These are phyloP conservation scores for Embiotoca jacksoni DNA, from an alignment of 2,113 vertebrate genomes.

Conservation along the genomic window DNA sequence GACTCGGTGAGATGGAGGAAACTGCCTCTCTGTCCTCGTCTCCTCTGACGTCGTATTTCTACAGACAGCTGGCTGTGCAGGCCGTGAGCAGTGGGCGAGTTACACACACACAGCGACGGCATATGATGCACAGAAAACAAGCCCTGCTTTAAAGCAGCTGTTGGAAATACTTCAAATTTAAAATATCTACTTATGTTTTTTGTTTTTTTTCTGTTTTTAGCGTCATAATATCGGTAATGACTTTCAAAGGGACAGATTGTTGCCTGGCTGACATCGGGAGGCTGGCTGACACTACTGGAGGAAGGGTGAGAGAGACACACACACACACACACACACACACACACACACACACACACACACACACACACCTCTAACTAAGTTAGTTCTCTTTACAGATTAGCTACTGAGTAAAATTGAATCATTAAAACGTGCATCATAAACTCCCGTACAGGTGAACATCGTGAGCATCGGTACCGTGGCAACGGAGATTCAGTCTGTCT, in stretches of 20 bases:
- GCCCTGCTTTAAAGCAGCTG: too few relatives aligned
- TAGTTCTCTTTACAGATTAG: too few relatives aligned
- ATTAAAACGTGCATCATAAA: too few relatives aligned
- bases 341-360: too few relatives aligned
- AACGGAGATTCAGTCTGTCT: constrained; percentile 79
- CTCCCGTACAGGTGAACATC: constrained; percentile 81
- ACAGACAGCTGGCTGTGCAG: constrained; percentile 76
- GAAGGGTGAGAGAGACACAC: constrained; percentile 56
- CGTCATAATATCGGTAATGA: constrained; percentile 71
- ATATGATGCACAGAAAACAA: too few relatives aligned
- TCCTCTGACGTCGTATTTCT: constrained; percentile 72
- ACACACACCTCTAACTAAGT: too few relatives aligned
- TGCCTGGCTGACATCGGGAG: constrained; percentile 64
- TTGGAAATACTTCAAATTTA: too few relatives aligned
- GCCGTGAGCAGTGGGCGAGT: constrained; percentile 80
- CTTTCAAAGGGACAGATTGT: constrained; percentile 71
- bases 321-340: too few relatives aligned
- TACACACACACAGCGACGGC: too few relatives aligned
- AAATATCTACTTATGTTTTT: background rate
- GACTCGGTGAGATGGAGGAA: constrained; percentile 81
- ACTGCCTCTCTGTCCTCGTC: constrained; percentile 28
- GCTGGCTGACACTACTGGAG: constrained; percentile 67
- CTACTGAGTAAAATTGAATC: too few relatives aligned
- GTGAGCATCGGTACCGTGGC: constrained; percentile 81
- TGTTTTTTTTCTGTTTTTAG: constrained; percentile 26